Evolutionary conservation across 2,113 vertebrate species (phyloP).

Genomic region (Sylvia atricapilla): DNA sequence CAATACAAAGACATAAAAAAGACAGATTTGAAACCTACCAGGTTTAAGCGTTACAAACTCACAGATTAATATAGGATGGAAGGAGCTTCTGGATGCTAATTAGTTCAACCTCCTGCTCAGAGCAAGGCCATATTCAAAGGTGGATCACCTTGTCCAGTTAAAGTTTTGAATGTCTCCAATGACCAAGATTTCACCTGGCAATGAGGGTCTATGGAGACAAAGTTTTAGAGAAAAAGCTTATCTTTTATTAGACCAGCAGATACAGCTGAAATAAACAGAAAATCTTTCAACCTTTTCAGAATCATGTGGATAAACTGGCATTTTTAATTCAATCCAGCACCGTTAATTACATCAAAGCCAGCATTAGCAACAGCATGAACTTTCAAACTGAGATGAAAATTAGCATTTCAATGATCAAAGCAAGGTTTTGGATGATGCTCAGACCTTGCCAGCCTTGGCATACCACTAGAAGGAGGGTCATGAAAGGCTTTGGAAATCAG

Average conservation of each 20-base stretch:
- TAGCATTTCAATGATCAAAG: not conserved
- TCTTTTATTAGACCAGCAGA: not conserved
- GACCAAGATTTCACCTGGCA: not conserved
- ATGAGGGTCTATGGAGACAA: not conserved
- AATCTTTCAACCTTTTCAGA: not conserved
- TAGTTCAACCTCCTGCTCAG: not conserved
- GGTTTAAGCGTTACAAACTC: not conserved
- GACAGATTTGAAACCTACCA: not conserved
- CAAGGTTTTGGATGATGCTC: not conserved
- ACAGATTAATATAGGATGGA: not conserved
- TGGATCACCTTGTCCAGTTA: not conserved
- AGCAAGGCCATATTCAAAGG: not conserved
- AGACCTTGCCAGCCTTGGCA: not conserved
- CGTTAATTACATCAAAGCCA: not conserved
- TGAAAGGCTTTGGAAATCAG: not conserved
- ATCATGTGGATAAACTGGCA: not conserved
- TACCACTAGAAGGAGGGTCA: not conserved
- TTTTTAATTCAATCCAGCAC: not conserved
- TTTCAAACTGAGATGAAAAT: not conserved
- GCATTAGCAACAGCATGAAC: not conserved
- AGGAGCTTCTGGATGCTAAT: not conserved
- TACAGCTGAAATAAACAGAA: not conserved
- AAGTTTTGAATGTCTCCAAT: not conserved
- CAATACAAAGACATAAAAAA: not conserved
- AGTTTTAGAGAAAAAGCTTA: not conserved